Percentiles rank a stretch among this genome's conserved stretches.
These are phyloP conservation scores for Drosophila obscura DNA, from an alignment of 1,140 invertebrate genomes.

Conservation along the genomic window DNA sequence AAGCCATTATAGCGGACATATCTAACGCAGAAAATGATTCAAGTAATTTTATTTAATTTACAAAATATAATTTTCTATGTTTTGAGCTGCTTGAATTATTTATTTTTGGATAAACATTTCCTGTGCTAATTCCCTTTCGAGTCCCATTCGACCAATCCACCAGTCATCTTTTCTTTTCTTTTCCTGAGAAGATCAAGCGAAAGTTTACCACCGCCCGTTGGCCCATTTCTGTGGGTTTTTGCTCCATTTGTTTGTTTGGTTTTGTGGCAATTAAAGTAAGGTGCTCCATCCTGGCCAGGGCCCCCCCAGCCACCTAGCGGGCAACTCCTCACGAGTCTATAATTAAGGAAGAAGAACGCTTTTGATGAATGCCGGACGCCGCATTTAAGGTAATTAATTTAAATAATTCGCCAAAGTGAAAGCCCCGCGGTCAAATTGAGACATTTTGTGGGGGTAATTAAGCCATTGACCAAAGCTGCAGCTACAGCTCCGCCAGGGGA, in stretches of 20 bases:
- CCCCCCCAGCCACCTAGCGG: too few species aligned
- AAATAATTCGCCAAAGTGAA: conserved; percentile 70
- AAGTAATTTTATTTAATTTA: too few species aligned
- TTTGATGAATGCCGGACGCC: conserved; percentile 54
- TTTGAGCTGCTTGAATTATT: too few species aligned
- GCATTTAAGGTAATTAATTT: conserved; percentile 66
- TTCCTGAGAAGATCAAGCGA: too few species aligned
- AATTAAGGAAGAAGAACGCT: conserved; percentile 52
- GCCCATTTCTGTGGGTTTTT: conserved; percentile 8
- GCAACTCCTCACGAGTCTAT: conserved; percentile 30
- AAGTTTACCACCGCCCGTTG: not conserved
- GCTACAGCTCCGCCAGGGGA: not conserved
- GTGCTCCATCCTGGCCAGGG: not conserved
- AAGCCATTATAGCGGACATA: too few species aligned
- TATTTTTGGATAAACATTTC: too few species aligned
- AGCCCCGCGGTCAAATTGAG: conserved; percentile 63
- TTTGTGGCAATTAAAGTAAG: conserved; percentile 43
- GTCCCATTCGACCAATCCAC: too few species aligned
- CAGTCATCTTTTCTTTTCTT: too few species aligned
- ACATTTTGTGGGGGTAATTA: conserved; percentile 65
- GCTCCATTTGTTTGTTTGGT: conserved; percentile 12
- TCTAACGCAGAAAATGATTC: too few species aligned
- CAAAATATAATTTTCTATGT: too few species aligned
- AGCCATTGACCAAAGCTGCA: conserved; percentile 31
- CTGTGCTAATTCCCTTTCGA: too few species aligned